A percentile compares a stretch with the other conserved stretches of the same genome.
phyloP scores from a whole-genome alignment of 2,797 vertebrate genomes.

The Cirrhinus molitorella region DNA sequence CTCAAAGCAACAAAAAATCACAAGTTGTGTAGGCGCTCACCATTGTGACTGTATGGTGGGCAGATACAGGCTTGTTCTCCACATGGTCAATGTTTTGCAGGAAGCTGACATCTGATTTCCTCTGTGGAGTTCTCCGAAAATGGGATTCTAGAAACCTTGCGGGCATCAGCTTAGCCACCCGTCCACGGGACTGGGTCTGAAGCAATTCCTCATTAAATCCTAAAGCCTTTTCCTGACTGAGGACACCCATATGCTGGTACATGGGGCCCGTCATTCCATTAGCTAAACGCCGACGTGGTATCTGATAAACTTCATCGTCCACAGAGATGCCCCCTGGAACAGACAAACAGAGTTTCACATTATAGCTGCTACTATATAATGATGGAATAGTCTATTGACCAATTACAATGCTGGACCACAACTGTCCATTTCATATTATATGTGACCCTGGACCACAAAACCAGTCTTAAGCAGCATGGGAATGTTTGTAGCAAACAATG shows the following conservation, averaged over 20 bases:
- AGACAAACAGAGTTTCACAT: constrained; percentile 3
- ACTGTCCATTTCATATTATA: background rate
- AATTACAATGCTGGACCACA: background rate
- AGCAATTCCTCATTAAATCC: constrained; percentile 31
- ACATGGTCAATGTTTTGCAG: constrained; percentile 62
- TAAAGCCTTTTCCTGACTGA: background rate
- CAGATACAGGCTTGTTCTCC: constrained; percentile 66
- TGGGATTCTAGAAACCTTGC: constrained; percentile 50
- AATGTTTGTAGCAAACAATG: too few relatives aligned
- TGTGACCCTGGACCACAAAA: too few relatives aligned
- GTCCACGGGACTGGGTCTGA: constrained; percentile 28
- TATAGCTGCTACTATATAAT: background rate
- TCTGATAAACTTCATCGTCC: constrained; percentile 36
- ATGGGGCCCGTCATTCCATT: background rate
- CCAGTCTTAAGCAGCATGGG: too few relatives aligned
- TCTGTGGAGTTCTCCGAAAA: constrained; percentile 60
- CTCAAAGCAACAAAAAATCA: background rate
- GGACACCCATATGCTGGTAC: constrained; percentile 13
- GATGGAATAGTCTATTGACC: background rate
- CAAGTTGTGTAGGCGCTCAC: constrained; percentile 66
- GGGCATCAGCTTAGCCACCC: constrained; percentile 53
- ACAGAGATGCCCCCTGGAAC: constrained; percentile 52
- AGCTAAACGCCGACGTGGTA: background rate
- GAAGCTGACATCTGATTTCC: constrained; percentile 59
- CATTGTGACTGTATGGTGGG: constrained; percentile 75